Percentiles rank a stretch among this genome's conserved stretches.
phyloP scores from a whole-genome alignment of 2,113 vertebrate species.

The Gila orcuttii region DNA sequence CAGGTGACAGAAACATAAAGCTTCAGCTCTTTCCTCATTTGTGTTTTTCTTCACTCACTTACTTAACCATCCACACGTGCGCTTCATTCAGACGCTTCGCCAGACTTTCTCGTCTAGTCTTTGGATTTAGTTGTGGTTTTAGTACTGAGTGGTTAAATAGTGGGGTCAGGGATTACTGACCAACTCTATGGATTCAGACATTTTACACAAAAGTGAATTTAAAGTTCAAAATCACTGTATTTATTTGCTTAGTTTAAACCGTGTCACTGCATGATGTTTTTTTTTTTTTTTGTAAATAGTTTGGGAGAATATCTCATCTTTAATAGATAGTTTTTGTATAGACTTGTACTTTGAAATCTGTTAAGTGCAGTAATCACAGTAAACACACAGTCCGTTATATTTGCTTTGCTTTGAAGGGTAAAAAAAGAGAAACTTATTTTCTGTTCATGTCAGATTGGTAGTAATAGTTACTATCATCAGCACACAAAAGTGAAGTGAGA shows the following conservation, averaged over 20 bases:
- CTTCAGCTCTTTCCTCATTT: constrained; percentile 25
- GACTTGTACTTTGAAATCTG: background rate
- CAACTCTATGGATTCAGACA: background rate
- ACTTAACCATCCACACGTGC: constrained; percentile 31
- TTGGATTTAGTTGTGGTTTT: constrained; percentile 25
- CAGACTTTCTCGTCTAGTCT: constrained; percentile 38
- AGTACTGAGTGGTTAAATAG: constrained; percentile 43
- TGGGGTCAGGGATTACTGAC: constrained; percentile 18
- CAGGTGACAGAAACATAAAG: constrained; percentile 43
- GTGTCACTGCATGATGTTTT: background rate
- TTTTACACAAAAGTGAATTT: background rate
- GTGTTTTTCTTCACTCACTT: constrained; percentile 36
- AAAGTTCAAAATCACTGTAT: background rate
- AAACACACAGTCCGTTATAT: background rate
- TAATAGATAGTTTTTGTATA: background rate
- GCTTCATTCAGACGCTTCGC: constrained; percentile 24
- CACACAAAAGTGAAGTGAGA: constrained; percentile 75
- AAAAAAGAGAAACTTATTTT: constrained; percentile 45
- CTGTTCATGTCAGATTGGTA: constrained; percentile 40
- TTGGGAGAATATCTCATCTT: background rate
- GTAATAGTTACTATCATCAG: constrained; percentile 58
- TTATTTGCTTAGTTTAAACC: background rate
- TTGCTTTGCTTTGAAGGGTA: background rate
- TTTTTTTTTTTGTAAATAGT: too few relatives aligned
- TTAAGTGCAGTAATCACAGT: background rate